A percentile compares a stretch with the other conserved stretches of the same genome.
These are phyloP conservation scores for Adrianichthys oophorus DNA, from an alignment of 2,797 vertebrate species.

Conservation along the genomic window DNA sequence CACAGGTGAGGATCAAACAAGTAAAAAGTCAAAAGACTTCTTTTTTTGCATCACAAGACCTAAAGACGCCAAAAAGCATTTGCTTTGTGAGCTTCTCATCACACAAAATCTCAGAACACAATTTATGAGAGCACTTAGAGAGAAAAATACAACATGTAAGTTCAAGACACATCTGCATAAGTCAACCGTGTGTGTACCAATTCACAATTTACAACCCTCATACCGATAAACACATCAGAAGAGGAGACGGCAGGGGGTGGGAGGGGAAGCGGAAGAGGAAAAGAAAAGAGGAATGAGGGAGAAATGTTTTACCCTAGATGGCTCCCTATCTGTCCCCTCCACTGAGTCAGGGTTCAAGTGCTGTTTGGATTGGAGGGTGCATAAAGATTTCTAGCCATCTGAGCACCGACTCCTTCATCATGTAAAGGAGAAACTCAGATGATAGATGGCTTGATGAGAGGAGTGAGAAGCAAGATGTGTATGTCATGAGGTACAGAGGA, in stretches of 20 bases:
- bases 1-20: no score
- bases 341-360: slow-evolving; percentile 65
- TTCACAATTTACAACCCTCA: slow-evolving; percentile 62
- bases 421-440: slow-evolving; percentile 27
- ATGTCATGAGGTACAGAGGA: neutral
- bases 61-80: slow-evolving; percentile 25
- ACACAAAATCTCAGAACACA: slow-evolving; percentile 58
- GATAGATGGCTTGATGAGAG: slow-evolving; percentile 15
- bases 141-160: slow-evolving; percentile 67
- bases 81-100: slow-evolving; percentile 30
- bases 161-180: slow-evolving; percentile 60
- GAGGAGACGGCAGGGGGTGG: slow-evolving; percentile 13
- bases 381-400: slow-evolving; percentile 80
- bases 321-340: slow-evolving; percentile 49
- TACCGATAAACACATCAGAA: slow-evolving; percentile 56
- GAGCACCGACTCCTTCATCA: slow-evolving; percentile 41
- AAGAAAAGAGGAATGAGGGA: slow-evolving; percentile 46
- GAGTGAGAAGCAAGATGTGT: slow-evolving; percentile 3
- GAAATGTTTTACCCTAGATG: slow-evolving; percentile 75
- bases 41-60: slow-evolving; percentile 46
- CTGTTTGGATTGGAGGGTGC: slow-evolving; percentile 76
- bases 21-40: no score
- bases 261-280: slow-evolving; percentile 14
- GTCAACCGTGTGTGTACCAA: slow-evolving; percentile 51
- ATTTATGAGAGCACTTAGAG: slow-evolving; percentile 76